A percentile compares a stretch with the other conserved stretches of the same genome.
Evolutionary conservation across 2,797 vertebrate species (phyloP).

Genomic region (Helarctos malayanus): DNA sequence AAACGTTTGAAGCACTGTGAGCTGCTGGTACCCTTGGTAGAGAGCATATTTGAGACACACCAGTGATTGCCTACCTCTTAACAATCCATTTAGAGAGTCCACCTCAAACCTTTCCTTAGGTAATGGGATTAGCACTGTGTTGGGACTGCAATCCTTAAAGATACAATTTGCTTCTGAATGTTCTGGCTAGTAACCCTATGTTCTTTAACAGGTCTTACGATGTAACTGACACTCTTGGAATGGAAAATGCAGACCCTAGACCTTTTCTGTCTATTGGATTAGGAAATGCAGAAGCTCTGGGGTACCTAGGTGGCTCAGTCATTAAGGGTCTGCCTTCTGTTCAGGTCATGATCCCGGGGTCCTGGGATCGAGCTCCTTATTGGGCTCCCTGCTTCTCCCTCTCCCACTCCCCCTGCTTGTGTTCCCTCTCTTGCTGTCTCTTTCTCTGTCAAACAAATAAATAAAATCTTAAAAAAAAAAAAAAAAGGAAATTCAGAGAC

Average conservation of each 20-base stretch:
- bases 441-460: too few relatives aligned
- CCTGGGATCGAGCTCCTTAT: too few relatives aligned
- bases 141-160: constrained; percentile 20
- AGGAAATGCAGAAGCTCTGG: constrained; percentile 8
- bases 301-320: too few relatives aligned
- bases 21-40: background rate
- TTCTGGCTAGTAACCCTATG: background rate
- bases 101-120: background rate
- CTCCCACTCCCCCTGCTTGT: too few relatives aligned
- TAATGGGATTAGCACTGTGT: constrained; percentile 62
- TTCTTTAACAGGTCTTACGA: constrained; percentile 40
- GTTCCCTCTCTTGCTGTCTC: too few relatives aligned
- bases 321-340: too few relatives aligned
- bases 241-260: constrained; percentile 4
- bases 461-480: too few relatives aligned
- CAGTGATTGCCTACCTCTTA: background rate
- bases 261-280: constrained; percentile 26
- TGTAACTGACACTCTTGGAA: constrained; percentile 31
- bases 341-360: too few relatives aligned
- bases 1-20: background rate
- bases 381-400: too few relatives aligned
- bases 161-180: constrained; percentile 67
- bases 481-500: constrained; percentile 13
- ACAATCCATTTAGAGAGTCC: constrained; percentile 49
- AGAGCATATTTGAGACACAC: constrained; percentile 12